Percentiles rank a stretch among this genome's conserved stretches.
Conservation (phyloP, 1,140 invertebrate genomes). For the Acromyrmex heyeri region DNA sequence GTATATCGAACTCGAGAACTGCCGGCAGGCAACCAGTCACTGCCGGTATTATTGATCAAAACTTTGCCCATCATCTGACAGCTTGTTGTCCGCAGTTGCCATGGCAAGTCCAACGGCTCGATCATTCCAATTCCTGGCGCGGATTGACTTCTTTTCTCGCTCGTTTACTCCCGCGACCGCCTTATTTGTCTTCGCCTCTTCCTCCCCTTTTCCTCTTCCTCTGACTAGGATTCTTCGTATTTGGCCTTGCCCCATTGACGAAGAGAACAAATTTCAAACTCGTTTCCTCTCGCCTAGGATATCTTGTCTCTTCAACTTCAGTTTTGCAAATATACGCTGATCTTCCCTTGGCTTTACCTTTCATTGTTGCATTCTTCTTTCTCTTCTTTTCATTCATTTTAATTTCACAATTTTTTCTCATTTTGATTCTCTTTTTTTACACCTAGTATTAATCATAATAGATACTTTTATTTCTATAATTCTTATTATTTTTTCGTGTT, state of each 20-base stretch:
- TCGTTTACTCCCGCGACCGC: constrained; percentile 16
- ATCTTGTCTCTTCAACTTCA: not conserved
- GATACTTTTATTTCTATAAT: not conserved
- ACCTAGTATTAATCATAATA: not conserved
- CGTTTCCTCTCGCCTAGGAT: not conserved
- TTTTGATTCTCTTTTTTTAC: not conserved
- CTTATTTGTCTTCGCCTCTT: not conserved
- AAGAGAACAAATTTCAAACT: not conserved
- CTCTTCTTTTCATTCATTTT: not conserved
- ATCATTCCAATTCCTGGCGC: constrained; percentile 66
- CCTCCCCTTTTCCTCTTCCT: not conserved
- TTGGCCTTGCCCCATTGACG: not conserved
- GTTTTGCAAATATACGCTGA: not conserved
- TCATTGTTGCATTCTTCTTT: not conserved
- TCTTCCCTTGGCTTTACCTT: not conserved
- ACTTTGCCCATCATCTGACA: constrained; percentile 86
- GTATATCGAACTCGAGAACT: constrained; percentile 67
- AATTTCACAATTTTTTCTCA: not conserved
- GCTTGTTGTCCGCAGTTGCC: constrained; percentile 86
- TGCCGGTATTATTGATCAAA: constrained; percentile 86
- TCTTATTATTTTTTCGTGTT: not conserved
- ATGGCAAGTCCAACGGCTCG: constrained; percentile 78
- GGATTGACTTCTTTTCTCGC: constrained; percentile 59
- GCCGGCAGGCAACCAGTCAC: constrained; percentile 78
- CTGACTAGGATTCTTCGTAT: not conserved